Evolutionary conservation across 2,113 vertebrate species (phyloP).

Genomic region (Heterochromis multidens): DNA sequence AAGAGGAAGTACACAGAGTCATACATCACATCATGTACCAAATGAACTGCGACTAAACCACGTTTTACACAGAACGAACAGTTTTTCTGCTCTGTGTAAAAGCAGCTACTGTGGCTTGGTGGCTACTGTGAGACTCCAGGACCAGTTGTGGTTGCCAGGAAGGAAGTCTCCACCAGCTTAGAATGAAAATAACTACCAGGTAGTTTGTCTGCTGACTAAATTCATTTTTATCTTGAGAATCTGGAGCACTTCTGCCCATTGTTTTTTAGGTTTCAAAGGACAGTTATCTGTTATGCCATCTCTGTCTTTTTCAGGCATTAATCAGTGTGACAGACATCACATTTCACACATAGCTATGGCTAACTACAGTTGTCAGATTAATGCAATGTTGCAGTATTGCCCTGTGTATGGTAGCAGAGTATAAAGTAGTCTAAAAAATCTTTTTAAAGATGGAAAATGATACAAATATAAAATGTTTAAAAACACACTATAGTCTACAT

Average conservation of each 20-base stretch:
- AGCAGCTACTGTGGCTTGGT: neutral
- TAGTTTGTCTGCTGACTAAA: neutral
- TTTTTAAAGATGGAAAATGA: neutral
- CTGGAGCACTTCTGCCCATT: neutral
- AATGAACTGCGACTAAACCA: neutral
- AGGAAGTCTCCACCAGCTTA: conserved; percentile 52
- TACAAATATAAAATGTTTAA: neutral
- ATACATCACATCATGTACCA: neutral
- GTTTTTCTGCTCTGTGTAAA: neutral
- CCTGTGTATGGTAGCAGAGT: neutral
- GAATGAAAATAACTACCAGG: conserved; percentile 69
- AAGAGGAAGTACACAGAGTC: neutral
- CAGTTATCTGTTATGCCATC: neutral
- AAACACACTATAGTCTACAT: no score
- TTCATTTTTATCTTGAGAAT: neutral
- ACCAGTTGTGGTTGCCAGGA: conserved; percentile 49
- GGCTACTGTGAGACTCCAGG: conserved; percentile 12
- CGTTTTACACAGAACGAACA: neutral
- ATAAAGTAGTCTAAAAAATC: neutral
- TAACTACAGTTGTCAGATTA: neutral
- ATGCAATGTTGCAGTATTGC: neutral
- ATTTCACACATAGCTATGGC: neutral
- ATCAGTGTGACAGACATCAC: neutral
- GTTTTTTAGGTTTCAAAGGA: neutral
- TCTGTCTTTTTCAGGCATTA: neutral